phyloP scores from a whole-genome alignment of 2,888 invertebrate species.

The Pocota personata region DNA sequence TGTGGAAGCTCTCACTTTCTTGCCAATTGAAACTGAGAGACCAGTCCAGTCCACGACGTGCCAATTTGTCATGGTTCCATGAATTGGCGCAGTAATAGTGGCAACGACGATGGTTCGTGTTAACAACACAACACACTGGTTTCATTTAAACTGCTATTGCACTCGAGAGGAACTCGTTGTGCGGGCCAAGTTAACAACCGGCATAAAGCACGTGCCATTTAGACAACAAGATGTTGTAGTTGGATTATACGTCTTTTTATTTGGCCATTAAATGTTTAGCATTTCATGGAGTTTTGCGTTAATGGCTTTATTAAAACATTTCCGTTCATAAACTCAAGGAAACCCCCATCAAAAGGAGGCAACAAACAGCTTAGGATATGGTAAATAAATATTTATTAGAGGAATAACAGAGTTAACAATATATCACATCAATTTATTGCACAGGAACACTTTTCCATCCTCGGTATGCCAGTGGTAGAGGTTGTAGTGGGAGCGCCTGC shows the following conservation, averaged over 20 bases:
- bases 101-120: not conserved
- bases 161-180: slow-evolving; percentile 17
- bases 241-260: slow-evolving; percentile 25
- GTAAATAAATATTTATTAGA: slow-evolving; percentile 31
- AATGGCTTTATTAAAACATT: slow-evolving; percentile 49
- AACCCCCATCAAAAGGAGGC: not conserved
- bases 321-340: not conserved
- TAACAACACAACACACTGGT: slow-evolving; percentile 24
- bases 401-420: not conserved
- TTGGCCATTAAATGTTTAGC: slow-evolving; percentile 36
- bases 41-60: slow-evolving; percentile 35
- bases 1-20: slow-evolving; percentile 64
- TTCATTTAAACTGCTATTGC: slow-evolving; percentile 17
- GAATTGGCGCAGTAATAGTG: slow-evolving; percentile 1
- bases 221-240: slow-evolving; percentile 24
- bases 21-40: slow-evolving; percentile 42
- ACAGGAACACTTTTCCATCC: slow-evolving; percentile 82
- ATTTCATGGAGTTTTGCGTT: slow-evolving; percentile 28
- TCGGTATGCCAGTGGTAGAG: slow-evolving; percentile 83
- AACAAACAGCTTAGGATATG: not conserved
- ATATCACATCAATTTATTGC: slow-evolving; percentile 11
- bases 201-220: slow-evolving; percentile 59
- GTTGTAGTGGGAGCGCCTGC: slow-evolving; percentile 1
- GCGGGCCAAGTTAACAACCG: slow-evolving; percentile 19
- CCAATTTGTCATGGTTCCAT: slow-evolving; percentile 62